A percentile compares a stretch with the other conserved stretches of the same genome.
phyloP scores from a whole-genome alignment of 2,888 invertebrate genomes.

The Cheilosia scutellata region DNA sequence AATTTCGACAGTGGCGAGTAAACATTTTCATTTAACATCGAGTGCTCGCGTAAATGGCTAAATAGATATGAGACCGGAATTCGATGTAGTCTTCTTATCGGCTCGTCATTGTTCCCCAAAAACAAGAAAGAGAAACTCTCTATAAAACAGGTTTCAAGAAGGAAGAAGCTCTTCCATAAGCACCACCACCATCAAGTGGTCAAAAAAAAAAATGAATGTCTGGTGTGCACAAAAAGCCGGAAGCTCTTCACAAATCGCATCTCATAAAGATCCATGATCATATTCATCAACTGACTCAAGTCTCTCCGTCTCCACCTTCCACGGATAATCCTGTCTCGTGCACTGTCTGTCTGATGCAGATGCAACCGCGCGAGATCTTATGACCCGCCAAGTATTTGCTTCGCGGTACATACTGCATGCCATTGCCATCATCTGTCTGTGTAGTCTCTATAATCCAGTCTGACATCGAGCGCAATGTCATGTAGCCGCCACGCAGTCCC shows the following conservation, averaged over 20 bases:
- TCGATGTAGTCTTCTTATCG: too few relatives aligned
- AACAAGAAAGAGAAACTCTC: constrained; percentile 29
- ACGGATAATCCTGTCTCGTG: not conserved
- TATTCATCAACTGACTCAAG: constrained; percentile 38
- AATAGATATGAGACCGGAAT: too few relatives aligned
- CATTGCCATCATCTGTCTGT: constrained; percentile 56
- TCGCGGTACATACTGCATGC: constrained; percentile 26
- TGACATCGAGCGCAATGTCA: constrained; percentile 71
- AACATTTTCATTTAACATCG: too few relatives aligned
- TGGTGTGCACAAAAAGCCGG: constrained; percentile 65
- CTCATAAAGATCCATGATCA: constrained; percentile 47
- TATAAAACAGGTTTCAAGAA: constrained; percentile 26
- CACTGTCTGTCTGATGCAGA: not conserved
- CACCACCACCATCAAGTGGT: constrained; percentile 23
- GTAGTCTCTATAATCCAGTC: constrained; percentile 54
- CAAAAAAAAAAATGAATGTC: constrained; percentile 23
- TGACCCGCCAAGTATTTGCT: constrained; percentile 32
- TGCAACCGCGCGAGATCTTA: constrained; percentile 19
- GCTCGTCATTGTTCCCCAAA: too few relatives aligned
- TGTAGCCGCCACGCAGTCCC: constrained; percentile 8
- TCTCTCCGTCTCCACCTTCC: constrained; percentile 9
- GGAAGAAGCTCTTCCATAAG: constrained; percentile 22
- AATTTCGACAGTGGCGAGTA: too few relatives aligned
- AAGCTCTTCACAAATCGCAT: constrained; percentile 56
- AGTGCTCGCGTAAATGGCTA: too few relatives aligned